phyloP scores from a whole-genome alignment of 2,113 vertebrate genomes.

The Corythornis madagascariensis region DNA sequence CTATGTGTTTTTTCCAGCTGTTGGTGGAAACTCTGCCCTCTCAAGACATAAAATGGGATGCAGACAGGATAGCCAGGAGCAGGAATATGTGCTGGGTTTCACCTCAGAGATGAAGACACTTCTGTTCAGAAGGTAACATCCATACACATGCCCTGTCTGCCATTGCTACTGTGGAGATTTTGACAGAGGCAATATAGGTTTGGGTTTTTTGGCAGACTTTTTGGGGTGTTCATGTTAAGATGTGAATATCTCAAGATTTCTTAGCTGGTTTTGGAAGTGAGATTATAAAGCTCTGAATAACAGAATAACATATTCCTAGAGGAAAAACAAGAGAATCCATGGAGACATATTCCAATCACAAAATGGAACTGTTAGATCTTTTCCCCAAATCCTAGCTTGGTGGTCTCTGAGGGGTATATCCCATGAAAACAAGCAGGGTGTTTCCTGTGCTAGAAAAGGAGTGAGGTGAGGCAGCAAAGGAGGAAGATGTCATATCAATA shows the following conservation, averaged over 20 bases:
- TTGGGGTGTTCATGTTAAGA: not conserved
- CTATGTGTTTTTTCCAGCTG: not conserved
- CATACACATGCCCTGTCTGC: not conserved
- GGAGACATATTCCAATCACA: not conserved
- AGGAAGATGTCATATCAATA: not conserved
- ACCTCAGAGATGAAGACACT: not conserved
- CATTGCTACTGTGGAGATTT: not conserved
- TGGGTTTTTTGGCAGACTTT: not conserved
- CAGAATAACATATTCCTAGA: not conserved
- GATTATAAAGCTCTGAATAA: not conserved
- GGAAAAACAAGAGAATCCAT: too few relatives aligned
- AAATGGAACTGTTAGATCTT: not conserved
- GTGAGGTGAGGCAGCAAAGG: fast-evolving
- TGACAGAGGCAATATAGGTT: fast-evolving
- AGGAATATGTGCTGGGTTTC: not conserved
- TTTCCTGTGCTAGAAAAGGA: not conserved
- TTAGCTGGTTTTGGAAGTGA: not conserved
- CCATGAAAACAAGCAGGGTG: not conserved
- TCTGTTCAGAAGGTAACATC: not conserved
- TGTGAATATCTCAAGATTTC: not conserved
- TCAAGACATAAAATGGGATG: not conserved
- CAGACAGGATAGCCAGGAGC: not conserved
- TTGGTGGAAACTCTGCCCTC: not conserved
- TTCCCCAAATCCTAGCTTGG: not conserved
- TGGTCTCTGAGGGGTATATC: not conserved